Conservation (phyloP, 1,140 invertebrate genomes). For the Diorhabda sublineata region DNA sequence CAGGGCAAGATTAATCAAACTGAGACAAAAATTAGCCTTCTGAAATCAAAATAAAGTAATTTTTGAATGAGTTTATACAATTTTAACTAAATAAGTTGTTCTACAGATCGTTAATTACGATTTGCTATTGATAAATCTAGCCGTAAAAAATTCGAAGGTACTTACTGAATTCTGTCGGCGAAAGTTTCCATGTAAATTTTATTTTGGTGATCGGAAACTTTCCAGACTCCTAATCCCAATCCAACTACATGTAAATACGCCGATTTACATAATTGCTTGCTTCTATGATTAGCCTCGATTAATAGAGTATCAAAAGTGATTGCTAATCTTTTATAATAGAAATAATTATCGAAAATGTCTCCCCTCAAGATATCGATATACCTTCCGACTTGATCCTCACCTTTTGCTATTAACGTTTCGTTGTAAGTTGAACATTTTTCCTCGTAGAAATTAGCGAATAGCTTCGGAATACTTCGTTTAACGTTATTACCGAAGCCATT, state of each 20-base stretch:
- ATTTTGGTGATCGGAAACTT: conserved; percentile 47
- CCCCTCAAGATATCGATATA: conserved; percentile 22
- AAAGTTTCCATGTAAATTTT: conserved; percentile 50
- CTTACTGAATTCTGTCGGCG: conserved; percentile 44
- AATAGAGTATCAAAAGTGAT: conserved; percentile 40
- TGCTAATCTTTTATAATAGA: conserved; percentile 40
- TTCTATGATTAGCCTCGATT: conserved; percentile 41
- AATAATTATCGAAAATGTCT: conserved; percentile 37
- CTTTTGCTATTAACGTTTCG: conserved; percentile 21
- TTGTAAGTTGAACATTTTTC: conserved; percentile 29
- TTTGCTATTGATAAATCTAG: neutral
- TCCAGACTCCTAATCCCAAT: conserved; percentile 53
- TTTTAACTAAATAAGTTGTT: neutral
- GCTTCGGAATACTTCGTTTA: conserved; percentile 44
- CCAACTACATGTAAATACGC: conserved; percentile 47
- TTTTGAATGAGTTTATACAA: neutral
- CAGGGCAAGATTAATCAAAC: neutral
- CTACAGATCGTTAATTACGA: neutral
- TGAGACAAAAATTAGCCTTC: neutral
- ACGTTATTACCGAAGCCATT: conserved; percentile 48
- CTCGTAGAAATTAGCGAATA: conserved; percentile 39
- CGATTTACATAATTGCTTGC: conserved; percentile 28
- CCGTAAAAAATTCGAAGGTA: neutral
- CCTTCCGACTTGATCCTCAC: conserved; percentile 1
- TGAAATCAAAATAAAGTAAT: neutral